phyloP scores from a whole-genome alignment of 2,888 invertebrate genomes.

The Bellardia pandia region DNA sequence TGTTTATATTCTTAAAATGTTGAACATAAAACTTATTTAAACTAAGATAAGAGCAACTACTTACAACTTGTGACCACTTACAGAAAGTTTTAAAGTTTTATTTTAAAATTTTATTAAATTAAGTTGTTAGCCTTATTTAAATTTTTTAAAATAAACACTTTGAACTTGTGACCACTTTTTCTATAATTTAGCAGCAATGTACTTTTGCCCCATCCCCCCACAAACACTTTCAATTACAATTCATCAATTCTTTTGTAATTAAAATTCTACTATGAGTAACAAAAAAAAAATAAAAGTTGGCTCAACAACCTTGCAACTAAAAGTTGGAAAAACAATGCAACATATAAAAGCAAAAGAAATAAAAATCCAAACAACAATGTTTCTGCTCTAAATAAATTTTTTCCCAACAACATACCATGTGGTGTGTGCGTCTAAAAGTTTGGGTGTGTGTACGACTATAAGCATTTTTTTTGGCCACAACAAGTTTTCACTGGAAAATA shows the following conservation, averaged over 20 bases:
- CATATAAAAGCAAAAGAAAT: neutral
- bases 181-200: neutral
- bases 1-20: no score
- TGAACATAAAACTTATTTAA: no score
- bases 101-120: no score
- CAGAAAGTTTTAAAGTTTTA: no score
- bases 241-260: constrained; percentile 65
- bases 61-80: neutral
- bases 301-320: constrained; percentile 54
- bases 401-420: neutral
- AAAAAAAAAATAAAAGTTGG: constrained; percentile 48
- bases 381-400: constrained; percentile 69
- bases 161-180: constrained; percentile 54
- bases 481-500: constrained; percentile 66
- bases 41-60: no score
- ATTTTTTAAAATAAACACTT: neutral
- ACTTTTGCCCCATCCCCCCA: neutral
- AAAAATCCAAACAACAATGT: constrained; percentile 20
- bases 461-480: constrained; percentile 44
- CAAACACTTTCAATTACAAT: constrained; percentile 30
- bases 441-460: constrained; percentile 1
- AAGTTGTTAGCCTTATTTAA: no score
- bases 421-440: neutral
- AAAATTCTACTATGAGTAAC: constrained; percentile 47
- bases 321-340: constrained; percentile 30